Percentiles rank a stretch among this genome's conserved stretches.
Conservation (phyloP, 2,888 invertebrate species). For the Spodoptera picta region DNA sequence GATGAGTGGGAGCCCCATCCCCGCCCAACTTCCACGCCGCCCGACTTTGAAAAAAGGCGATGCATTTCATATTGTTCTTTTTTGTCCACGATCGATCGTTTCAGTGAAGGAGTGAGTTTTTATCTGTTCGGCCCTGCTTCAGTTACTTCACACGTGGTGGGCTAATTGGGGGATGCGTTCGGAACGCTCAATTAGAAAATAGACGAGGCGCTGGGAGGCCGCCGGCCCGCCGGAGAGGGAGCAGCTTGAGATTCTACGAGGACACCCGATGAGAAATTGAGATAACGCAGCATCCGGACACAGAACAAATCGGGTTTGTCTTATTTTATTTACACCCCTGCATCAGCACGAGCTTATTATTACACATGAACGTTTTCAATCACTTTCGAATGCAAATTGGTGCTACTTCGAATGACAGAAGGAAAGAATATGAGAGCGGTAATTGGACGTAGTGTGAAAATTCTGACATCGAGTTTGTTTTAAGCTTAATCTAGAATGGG, state of each 20-base stretch:
- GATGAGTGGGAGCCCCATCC: constrained; percentile 60
- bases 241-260: constrained; percentile 55
- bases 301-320: constrained; percentile 7
- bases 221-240: neutral
- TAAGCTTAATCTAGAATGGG: constrained; percentile 8
- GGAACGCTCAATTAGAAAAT: constrained; percentile 72
- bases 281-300: constrained; percentile 26
- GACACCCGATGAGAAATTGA: constrained; percentile 32
- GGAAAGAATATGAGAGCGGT: constrained; percentile 1
- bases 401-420: neutral
- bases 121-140: constrained; percentile 77
- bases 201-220: constrained; percentile 36
- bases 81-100: constrained; percentile 88
- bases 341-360: constrained; percentile 9
- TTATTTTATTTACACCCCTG: constrained; percentile 16
- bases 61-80: constrained; percentile 87
- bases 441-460: constrained; percentile 11
- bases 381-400: constrained; percentile 13
- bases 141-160: constrained; percentile 82
- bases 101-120: constrained; percentile 85
- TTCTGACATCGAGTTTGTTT: neutral
- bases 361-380: constrained; percentile 9
- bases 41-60: constrained; percentile 87
- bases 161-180: constrained; percentile 77
- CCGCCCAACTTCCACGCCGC: constrained; percentile 72